Conservation (phyloP, 2,888 invertebrate species). For the Nomada ferruginata region DNA sequence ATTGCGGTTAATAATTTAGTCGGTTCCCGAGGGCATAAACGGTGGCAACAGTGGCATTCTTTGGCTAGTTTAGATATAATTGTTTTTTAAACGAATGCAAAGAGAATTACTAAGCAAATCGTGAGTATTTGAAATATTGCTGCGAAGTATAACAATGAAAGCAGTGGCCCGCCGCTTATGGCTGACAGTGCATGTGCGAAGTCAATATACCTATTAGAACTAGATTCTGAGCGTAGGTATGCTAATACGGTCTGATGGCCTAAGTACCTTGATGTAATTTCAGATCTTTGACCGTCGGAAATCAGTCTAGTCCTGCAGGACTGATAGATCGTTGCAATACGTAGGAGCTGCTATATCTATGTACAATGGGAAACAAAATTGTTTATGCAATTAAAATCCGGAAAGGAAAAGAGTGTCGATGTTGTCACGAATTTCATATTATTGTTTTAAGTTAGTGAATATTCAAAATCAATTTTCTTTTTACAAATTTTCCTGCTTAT, state of each 20-base stretch:
- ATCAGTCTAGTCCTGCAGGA: slow-evolving; percentile 33
- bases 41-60: too few relatives aligned
- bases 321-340: too few relatives aligned
- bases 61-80: neutral
- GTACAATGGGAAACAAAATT: too few relatives aligned
- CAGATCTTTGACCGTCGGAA: slow-evolving; percentile 69
- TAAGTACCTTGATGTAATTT: slow-evolving; percentile 66
- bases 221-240: slow-evolving; percentile 41
- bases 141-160: neutral
- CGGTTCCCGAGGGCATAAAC: too few relatives aligned
- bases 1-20: too few relatives aligned
- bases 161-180: slow-evolving; percentile 7
- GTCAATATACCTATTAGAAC: slow-evolving; percentile 38
- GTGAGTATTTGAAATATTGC: neutral
- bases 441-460: too few relatives aligned
- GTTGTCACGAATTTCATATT: too few relatives aligned
- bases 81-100: neutral
- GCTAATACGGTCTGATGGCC: slow-evolving; percentile 47
- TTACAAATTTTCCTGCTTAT: too few relatives aligned
- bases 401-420: too few relatives aligned
- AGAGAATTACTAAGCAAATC: neutral
- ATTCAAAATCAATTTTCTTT: too few relatives aligned
- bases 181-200: slow-evolving; percentile 25
- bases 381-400: too few relatives aligned
- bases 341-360: too few relatives aligned